Evolutionary conservation across 1,140 invertebrate species (phyloP).

Genomic region (Oscheius sp.): DNA sequence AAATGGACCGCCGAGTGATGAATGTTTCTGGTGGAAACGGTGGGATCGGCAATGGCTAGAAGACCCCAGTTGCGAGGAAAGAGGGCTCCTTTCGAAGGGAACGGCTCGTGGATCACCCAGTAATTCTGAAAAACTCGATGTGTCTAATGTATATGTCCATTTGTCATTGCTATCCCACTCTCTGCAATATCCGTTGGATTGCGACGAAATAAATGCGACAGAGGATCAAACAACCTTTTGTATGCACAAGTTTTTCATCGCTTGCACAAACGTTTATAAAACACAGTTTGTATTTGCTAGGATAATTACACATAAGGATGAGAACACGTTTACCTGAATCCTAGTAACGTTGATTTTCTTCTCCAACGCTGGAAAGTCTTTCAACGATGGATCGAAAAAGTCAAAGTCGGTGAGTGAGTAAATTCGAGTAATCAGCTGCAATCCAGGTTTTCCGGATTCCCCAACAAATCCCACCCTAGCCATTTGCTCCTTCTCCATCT

Average conservation of each 20-base stretch:
- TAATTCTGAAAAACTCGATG: no score
- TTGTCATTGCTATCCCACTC: no score
- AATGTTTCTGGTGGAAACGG: neutral
- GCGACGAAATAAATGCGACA: no score
- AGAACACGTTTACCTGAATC: no score
- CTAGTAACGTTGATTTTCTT: neutral
- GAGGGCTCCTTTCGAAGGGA: neutral
- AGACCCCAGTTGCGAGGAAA: neutral
- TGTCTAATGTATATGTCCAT: no score
- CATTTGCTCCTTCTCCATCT: neutral
- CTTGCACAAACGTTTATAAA: no score
- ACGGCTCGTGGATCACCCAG: neutral
- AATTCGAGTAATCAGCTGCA: neutral
- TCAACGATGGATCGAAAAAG: neutral
- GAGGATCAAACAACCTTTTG: no score
- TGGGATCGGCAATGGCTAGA: neutral
- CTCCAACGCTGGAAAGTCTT: neutral
- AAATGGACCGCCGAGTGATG: slow-evolving; percentile 4
- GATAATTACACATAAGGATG: no score
- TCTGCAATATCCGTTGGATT: no score
- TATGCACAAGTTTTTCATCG: no score
- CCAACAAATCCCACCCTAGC: neutral
- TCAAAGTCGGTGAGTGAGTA: neutral
- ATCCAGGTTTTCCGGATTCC: neutral
- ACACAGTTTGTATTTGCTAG: no score